Percentiles rank a stretch among this genome's conserved stretches.
Conservation (phyloP, 2,888 invertebrate species). For the Panzeria rudis region DNA sequence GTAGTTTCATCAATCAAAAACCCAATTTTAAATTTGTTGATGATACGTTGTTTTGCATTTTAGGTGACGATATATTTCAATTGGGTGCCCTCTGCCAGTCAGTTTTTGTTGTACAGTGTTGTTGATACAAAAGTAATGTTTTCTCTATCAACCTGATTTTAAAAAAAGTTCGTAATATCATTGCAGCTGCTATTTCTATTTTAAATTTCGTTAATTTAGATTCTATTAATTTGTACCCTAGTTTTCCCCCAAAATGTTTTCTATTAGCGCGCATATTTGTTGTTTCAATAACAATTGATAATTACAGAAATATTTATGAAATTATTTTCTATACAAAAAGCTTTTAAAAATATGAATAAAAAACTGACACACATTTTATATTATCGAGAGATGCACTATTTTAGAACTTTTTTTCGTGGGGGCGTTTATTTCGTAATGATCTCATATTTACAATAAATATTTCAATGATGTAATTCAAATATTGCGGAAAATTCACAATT, state of each 20-base stretch:
- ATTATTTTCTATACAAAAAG: constrained; percentile 45
- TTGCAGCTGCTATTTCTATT: constrained; percentile 13
- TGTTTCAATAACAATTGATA: constrained; percentile 36
- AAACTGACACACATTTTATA: constrained; percentile 16
- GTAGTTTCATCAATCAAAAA: too few relatives aligned
- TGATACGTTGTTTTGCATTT: too few relatives aligned
- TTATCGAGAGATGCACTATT: constrained; percentile 44
- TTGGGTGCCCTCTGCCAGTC: too few relatives aligned
- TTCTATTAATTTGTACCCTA: not conserved
- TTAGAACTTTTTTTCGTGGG: constrained; percentile 30
- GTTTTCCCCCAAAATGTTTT: not conserved
- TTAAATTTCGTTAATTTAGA: not conserved
- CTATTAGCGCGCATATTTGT: not conserved
- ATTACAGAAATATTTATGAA: constrained; percentile 11
- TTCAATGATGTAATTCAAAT: constrained; percentile 58
- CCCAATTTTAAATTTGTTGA: too few relatives aligned
- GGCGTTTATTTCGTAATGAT: constrained; percentile 65
- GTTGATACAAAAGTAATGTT: not conserved
- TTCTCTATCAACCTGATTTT: not conserved
- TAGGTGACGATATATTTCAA: too few relatives aligned
- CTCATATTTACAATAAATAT: constrained; percentile 67
- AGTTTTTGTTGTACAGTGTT: too few relatives aligned
- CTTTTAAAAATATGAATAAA: constrained; percentile 45
- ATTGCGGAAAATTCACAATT: constrained; percentile 51
- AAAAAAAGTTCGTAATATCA: not conserved